Conservation (phyloP, 2,797 vertebrate genomes). For the Poeciliopsis paucimaculata region DNA sequence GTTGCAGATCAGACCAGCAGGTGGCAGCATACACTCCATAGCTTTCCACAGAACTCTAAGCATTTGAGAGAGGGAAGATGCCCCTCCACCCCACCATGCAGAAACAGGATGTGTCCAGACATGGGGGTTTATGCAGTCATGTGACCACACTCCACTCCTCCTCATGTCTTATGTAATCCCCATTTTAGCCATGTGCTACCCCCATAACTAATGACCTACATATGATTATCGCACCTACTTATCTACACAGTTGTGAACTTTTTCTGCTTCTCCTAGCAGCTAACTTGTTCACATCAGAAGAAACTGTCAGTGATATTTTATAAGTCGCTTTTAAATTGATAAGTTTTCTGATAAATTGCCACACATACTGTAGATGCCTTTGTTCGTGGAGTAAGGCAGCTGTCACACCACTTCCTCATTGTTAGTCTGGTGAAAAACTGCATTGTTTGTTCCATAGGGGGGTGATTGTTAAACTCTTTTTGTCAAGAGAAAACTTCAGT, state of each 20-base stretch:
- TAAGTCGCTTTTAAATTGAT: not conserved
- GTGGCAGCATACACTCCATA: conserved; percentile 47
- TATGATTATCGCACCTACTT: conserved; percentile 35
- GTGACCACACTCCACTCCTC: conserved; percentile 57
- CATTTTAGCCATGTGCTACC: conserved; percentile 53
- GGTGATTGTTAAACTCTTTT: conserved; percentile 15
- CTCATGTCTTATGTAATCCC: conserved; percentile 67
- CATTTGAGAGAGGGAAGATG: conserved; percentile 52
- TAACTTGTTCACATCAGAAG: not conserved
- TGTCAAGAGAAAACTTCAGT: not conserved
- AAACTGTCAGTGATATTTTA: not conserved
- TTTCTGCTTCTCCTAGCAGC: conserved; percentile 2
- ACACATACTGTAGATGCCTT: conserved; percentile 19
- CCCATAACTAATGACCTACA: conserved; percentile 46
- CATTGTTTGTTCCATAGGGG: conserved; percentile 8
- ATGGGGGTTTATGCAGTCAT: conserved; percentile 55
- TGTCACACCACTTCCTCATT: conserved; percentile 51
- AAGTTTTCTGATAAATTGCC: conserved; percentile 3
- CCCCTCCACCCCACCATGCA: conserved; percentile 29
- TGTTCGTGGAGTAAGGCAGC: conserved; percentile 36
- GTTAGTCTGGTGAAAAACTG: conserved; percentile 16
- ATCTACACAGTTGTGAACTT: not conserved
- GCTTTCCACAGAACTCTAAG: conserved; percentile 33
- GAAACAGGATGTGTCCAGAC: conserved; percentile 58
- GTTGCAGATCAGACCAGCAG: conserved; percentile 36